These are phyloP conservation scores for Drosophila pseudotalamancana DNA, from an alignment of 2,888 invertebrate genomes.

Conservation along the genomic window DNA sequence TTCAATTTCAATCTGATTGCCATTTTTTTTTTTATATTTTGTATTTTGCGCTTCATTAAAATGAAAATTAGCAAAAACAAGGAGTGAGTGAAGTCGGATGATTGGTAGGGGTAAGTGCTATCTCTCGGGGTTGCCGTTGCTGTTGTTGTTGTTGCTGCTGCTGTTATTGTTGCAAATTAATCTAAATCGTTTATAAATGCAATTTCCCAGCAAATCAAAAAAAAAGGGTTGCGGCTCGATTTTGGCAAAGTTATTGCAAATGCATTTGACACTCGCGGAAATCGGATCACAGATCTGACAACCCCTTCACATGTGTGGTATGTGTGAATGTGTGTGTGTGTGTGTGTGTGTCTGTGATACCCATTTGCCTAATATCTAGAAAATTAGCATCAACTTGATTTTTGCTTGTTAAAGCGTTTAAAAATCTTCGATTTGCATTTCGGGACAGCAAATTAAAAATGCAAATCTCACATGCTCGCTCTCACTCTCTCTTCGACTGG, in stretches of 20 bases:
- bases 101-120: constrained; percentile 46
- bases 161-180: constrained; percentile 56
- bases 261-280: constrained; percentile 65
- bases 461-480: constrained; percentile 26
- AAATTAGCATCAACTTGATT: constrained; percentile 76
- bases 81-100: constrained; percentile 8
- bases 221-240: constrained; percentile 23
- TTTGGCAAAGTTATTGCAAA: constrained; percentile 77
- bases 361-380: constrained; percentile 62
- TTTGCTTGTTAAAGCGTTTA: constrained; percentile 69
- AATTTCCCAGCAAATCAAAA: constrained; percentile 42
- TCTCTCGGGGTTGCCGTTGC: constrained; percentile 3
- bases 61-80: constrained; percentile 72
- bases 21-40: constrained; percentile 32
- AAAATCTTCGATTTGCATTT: constrained; percentile 65
- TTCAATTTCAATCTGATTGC: constrained; percentile 39
- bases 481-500: too few species aligned
- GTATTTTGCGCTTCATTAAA: constrained; percentile 73
- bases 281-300: constrained; percentile 60
- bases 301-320: constrained; percentile 61
- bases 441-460: constrained; percentile 40
- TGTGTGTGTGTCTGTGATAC: constrained; percentile 24
- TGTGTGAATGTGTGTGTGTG: background rate
- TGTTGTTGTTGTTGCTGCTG: constrained; percentile 37
- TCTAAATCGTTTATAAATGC: constrained; percentile 79